These are phyloP conservation scores for Nephrocerus scutellatus DNA, from an alignment of 2,888 invertebrate species.

Conservation along the genomic window DNA sequence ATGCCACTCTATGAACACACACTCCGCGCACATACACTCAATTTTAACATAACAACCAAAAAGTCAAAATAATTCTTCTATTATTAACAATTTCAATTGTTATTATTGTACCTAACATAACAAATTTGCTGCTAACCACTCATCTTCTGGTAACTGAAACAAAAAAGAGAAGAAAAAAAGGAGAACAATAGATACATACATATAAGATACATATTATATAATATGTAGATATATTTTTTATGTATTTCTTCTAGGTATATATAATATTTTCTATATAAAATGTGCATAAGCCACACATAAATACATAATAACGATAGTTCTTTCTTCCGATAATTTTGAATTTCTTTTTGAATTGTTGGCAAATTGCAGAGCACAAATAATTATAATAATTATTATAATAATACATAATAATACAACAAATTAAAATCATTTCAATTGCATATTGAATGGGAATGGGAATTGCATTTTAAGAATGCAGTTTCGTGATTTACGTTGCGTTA, in stretches of 20 bases:
- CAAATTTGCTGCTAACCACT: constrained; percentile 82
- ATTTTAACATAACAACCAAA: neutral
- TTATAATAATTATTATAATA: too few species aligned
- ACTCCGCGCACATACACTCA: too few species aligned
- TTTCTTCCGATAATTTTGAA: too few species aligned
- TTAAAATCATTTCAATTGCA: too few species aligned
- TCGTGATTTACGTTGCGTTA: too few species aligned
- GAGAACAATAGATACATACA: neutral
- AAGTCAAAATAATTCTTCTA: neutral
- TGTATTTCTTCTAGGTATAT: constrained; percentile 7
- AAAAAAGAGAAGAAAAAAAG: constrained; percentile 31
- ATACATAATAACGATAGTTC: too few species aligned
- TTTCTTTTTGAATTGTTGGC: constrained; percentile 15
- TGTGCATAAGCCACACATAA: too few species aligned
- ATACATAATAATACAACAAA: too few species aligned
- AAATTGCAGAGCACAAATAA: too few species aligned
- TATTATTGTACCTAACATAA: constrained; percentile 58
- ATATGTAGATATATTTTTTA: constrained; percentile 5
- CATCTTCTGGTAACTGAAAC: constrained; percentile 77
- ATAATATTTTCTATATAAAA: too few species aligned
- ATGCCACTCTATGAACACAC: constrained; percentile 10
- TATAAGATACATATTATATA: constrained; percentile 3
- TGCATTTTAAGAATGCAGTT: too few species aligned
- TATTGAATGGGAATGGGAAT: too few species aligned
- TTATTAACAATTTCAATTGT: constrained; percentile 9